Conservation (phyloP, 2,113 vertebrate genomes). For the Stegostoma tigrinum region DNA sequence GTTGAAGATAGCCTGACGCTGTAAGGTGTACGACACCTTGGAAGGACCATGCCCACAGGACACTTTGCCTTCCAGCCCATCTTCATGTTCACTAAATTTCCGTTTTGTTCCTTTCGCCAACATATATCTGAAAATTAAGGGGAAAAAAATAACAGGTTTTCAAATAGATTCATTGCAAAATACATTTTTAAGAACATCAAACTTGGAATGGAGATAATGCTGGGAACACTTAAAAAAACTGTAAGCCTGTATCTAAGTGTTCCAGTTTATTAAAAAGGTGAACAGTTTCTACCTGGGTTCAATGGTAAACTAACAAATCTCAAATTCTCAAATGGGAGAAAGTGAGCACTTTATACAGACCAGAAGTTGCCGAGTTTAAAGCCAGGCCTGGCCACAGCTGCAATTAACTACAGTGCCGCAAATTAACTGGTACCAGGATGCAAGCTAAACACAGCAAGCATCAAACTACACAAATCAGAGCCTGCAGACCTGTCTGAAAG, state of each 20-base stretch:
- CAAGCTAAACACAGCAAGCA: background rate
- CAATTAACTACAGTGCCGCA: background rate
- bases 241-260: background rate
- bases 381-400: background rate
- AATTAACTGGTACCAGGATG: background rate
- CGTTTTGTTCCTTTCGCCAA: slow-evolving; percentile 98
- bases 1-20: slow-evolving; percentile 99
- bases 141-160: background rate
- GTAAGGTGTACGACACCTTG: slow-evolving; percentile 96
- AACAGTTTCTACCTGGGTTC: background rate
- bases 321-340: background rate
- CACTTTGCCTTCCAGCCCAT: slow-evolving; percentile 97
- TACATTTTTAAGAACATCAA: background rate
- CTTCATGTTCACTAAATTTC: slow-evolving; percentile 99
- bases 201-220: background rate
- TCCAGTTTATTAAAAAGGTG: background rate
- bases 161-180: background rate
- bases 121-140: slow-evolving; percentile 83
- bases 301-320: background rate
- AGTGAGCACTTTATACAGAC: background rate
- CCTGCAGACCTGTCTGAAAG: background rate
- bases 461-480: background rate
- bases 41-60: slow-evolving; percentile 75
- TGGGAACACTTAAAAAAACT: background rate
- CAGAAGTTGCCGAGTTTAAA: background rate